Evolutionary conservation across 2,888 invertebrate species (phyloP).

Genomic region (Sminthurides aquaticus): DNA sequence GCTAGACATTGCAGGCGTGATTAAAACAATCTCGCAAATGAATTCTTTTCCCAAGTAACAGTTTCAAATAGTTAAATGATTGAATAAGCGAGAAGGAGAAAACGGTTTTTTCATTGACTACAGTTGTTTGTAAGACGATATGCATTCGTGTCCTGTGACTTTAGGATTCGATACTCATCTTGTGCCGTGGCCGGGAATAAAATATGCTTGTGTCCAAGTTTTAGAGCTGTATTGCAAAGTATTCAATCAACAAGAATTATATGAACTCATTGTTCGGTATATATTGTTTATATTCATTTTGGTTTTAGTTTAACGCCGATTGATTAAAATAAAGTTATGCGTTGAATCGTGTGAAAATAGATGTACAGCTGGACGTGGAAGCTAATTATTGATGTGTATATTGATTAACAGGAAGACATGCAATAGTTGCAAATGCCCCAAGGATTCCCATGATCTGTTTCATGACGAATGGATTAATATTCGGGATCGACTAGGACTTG

Average conservation of each 20-base stretch:
- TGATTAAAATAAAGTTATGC: too few relatives aligned
- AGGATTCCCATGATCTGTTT: conserved; percentile 81
- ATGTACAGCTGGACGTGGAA: too few relatives aligned
- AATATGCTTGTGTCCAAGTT: conserved; percentile 73
- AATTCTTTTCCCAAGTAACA: neutral
- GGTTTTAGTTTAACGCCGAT: too few relatives aligned
- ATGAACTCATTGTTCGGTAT: conserved; percentile 73
- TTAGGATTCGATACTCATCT: conserved; percentile 51
- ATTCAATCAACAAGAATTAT: conserved; percentile 70
- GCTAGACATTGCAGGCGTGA: neutral
- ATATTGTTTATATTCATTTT: conserved; percentile 35
- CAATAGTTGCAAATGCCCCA: conserved; percentile 82
- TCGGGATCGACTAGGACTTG: conserved; percentile 63
- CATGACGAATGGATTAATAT: conserved; percentile 79
- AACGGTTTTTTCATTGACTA: neutral
- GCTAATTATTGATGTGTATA: too few relatives aligned
- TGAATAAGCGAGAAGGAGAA: neutral
- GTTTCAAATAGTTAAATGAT: neutral
- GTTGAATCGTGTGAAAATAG: too few relatives aligned
- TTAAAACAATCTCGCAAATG: too few relatives aligned
- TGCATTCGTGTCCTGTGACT: conserved; percentile 48
- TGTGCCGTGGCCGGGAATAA: conserved; percentile 73
- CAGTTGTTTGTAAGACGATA: neutral
- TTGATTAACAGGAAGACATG: conserved; percentile 80
- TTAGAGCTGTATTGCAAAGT: conserved; percentile 79